A percentile compares a stretch with the other conserved stretches of the same genome.
phyloP scores from a whole-genome alignment of 2,797 vertebrate genomes.

The Lemur catta region DNA sequence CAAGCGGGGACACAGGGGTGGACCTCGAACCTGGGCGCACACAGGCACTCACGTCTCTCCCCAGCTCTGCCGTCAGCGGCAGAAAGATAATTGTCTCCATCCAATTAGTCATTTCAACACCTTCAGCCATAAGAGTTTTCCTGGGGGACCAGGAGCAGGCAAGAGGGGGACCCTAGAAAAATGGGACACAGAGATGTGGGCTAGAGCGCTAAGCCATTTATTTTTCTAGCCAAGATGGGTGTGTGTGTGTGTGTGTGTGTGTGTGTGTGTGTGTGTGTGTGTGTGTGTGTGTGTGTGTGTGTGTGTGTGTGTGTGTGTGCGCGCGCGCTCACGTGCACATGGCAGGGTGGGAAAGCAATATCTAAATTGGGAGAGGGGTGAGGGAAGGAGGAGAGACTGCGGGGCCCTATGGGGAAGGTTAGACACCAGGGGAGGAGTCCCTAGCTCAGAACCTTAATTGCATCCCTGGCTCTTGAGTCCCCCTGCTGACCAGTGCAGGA shows the following conservation, averaged over 20 bases:
- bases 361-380: not conserved
- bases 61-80: not conserved
- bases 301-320: too few relatives aligned
- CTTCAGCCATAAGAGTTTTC: constrained; percentile 44
- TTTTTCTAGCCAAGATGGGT: constrained; percentile 12
- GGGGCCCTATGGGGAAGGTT: not conserved
- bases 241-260: not conserved
- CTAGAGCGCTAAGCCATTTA: constrained; percentile 17
- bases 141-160: constrained; percentile 38
- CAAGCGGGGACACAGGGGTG: not conserved
- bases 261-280: too few relatives aligned
- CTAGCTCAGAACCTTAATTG: not conserved
- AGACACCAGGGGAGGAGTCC: not conserved
- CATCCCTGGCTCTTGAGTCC: constrained; percentile 78
- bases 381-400: not conserved
- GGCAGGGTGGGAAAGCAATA: not conserved
- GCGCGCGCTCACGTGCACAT: too few relatives aligned
- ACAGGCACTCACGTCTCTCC: not conserved
- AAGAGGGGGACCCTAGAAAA: constrained; percentile 47
- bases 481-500: constrained; percentile 71
- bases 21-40: not conserved
- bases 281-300: not conserved
- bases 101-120: constrained; percentile 67
- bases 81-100: constrained; percentile 67
- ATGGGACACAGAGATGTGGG: constrained; percentile 47